Evolutionary conservation across 1,140 invertebrate species (phyloP), one percentile per base, ranked within the genome.

Genomic region (Drosophila leontia): DNA sequence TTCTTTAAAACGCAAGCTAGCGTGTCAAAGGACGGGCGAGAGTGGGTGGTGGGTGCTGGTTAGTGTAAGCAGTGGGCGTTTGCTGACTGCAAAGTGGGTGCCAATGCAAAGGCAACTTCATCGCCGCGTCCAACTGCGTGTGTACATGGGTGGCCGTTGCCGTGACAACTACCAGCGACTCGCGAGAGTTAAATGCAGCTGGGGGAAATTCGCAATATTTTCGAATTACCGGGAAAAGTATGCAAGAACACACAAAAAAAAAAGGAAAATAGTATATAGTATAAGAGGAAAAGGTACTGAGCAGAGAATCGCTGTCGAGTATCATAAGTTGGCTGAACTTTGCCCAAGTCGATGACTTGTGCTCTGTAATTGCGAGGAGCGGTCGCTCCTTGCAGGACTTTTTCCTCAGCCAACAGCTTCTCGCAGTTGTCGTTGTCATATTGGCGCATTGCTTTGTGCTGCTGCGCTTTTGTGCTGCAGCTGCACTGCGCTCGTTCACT

Each of bases 351-450:
- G 70, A 74, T 74, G 70, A 74, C 70, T 74, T 74, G 70, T 74
- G 70, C 70, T 17, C 42, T 68, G 62, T 77, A 77, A 77, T 55
- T 77, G 63, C 55, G 23, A 44, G 48, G 42, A 77, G 48, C 39
- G 58, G 45, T 72, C 34, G 58, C 45, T 72, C 55, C 37, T 42
- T 17, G 67, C 67, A 75, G 74, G 60, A 59, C 61, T 68, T 47
- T 35, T 35, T 53, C 29, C 29, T 51, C 63, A 50, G 55, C 63
- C 35, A 78, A 42, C 69, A 72, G 53, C 69, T 60, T 72, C 67
- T 68, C 44, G 56, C 41, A 62, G 74, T 77, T 59, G 59, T 87
- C 69, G 81, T 88, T 83, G 82, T 87, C 80, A 78, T 82, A 83
- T 78, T 78, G 74, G 55, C 51, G 63, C 83, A 70, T 59, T 85